Evolutionary conservation across 2,797 vertebrate genomes (phyloP), one percentile per base, ranked within the genome.

Genomic region (Enteromius trimaculatus): DNA sequence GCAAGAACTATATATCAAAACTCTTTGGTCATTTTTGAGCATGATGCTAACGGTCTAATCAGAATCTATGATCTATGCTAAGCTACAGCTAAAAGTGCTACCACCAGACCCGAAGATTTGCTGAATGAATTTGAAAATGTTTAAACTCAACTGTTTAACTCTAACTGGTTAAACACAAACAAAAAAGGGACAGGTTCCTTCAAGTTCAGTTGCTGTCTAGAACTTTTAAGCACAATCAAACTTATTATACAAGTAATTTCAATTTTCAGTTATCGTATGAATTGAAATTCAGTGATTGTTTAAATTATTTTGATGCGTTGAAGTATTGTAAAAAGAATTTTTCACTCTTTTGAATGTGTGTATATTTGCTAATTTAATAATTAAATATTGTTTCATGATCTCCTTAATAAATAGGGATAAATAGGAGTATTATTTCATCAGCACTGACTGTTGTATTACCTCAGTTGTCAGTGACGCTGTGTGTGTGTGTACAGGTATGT

Each of bases 401-500:
- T 47, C 6, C 14, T n/a, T 26, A 10, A 10, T 26, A 10, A 10
- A 7, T 10, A 49, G 14, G 13, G 39, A 44, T 44, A 17, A 6
- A 72, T 31, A 10, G 29, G 17, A 21, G 26, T 8, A 4, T 51
- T 31, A 31, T 72, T 23, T 39, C 10, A 75, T 70, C 19, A 1
- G 7, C 66, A 70, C n/a, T 16, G 44, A n/a, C 16, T 44, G 16
- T 71, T 71, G 21, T 37, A 23, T 75, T 39, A 8, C 14, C 49
- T 75, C 51, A 51, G 17, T 21, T 29, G 26, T 72, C 44, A 31
- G 26, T 16, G 26, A 21, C n/a, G 17, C 47, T 23, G 77, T n/a
- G 9, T 62, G 21, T 51, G 26, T 64, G 75, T 60, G 55, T 77
- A 55, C 64, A 60, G 71, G 70, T 69, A 60, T 49, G 53, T 49